Conservation (phyloP, 2,888 invertebrate genomes). For the Cremastinae sp. region DNA sequence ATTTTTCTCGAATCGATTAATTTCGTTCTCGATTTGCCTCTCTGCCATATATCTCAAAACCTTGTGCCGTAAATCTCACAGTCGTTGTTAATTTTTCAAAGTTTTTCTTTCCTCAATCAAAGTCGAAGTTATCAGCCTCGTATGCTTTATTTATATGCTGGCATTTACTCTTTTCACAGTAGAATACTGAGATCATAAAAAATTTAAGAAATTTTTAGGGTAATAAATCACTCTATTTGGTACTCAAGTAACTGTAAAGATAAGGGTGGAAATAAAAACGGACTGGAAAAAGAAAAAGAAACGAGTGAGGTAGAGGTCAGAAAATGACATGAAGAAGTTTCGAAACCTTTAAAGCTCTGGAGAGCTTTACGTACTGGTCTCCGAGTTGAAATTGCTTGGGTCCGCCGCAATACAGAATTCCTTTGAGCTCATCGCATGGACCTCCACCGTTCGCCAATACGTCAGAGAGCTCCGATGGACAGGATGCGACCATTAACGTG, state of each 20-base stretch:
- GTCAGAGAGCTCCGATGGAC: conserved; percentile 30
- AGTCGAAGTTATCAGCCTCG: conserved; percentile 25
- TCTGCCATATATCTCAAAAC: background rate
- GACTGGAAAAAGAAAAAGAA: background rate
- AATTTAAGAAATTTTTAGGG: conserved; percentile 53
- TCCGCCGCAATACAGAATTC: conserved; percentile 42
- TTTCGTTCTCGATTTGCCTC: conserved; percentile 29
- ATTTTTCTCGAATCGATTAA: conserved; percentile 52
- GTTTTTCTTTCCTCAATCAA: conserved; percentile 28
- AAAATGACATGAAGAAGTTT: conserved; percentile 34
- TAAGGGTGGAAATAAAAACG: background rate
- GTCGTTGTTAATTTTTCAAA: conserved; percentile 14
- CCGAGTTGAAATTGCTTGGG: conserved; percentile 56
- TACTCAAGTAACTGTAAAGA: background rate
- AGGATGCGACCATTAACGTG: background rate
- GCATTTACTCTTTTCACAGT: background rate
- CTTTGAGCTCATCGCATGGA: conserved; percentile 36
- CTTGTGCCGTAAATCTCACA: background rate
- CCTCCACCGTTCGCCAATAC: conserved; percentile 21
- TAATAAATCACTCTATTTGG: conserved; percentile 63
- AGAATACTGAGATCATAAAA: too few relatives aligned
- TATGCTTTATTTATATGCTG: conserved; percentile 8
- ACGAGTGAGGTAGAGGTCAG: conserved; percentile 17
- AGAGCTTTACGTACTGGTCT: conserved; percentile 34
- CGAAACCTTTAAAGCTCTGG: conserved; percentile 9